These are phyloP conservation scores for Hypercompe scribonia DNA, from an alignment of 2,888 invertebrate species.

Conservation along the genomic window DNA sequence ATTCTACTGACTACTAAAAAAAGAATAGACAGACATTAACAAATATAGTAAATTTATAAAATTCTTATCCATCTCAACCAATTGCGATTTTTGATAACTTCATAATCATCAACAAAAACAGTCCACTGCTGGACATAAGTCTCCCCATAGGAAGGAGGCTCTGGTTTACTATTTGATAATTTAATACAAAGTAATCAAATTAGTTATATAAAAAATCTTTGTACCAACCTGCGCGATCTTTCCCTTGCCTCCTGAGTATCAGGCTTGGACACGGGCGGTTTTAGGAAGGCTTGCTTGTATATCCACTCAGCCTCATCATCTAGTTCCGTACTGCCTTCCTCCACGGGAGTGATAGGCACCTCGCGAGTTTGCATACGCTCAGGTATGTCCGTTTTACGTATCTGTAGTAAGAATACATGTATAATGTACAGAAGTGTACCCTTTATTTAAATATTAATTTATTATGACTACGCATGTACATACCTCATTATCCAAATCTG, in stretches of 20 bases:
- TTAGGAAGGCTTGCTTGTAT: constrained; percentile 96
- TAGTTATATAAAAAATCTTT: too few relatives aligned
- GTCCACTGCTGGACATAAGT: too few relatives aligned
- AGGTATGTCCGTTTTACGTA: constrained; percentile 95
- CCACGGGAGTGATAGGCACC: constrained; percentile 93
- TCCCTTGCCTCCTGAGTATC: constrained; percentile 87
- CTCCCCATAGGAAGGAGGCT: too few relatives aligned
- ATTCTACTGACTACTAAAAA: too few relatives aligned
- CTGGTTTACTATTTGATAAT: too few relatives aligned
- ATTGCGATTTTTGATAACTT: background rate
- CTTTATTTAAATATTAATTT: too few relatives aligned
- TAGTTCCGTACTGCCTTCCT: constrained; percentile 94
- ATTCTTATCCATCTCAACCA: too few relatives aligned
- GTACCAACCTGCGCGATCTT: constrained; percentile 71
- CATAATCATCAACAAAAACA: too few relatives aligned
- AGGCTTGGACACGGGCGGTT: constrained; percentile 92
- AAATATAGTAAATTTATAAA: too few relatives aligned
- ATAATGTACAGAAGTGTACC: background rate
- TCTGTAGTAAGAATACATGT: constrained; percentile 70
- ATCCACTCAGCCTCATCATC: constrained; percentile 99
- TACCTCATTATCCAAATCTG: constrained; percentile 95
- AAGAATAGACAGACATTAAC: too few relatives aligned
- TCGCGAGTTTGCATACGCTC: constrained; percentile 97
- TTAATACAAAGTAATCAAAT: background rate
- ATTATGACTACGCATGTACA: too few relatives aligned